phyloP scores from a whole-genome alignment of 1,140 invertebrate genomes.

The Lethocerus indicus region DNA sequence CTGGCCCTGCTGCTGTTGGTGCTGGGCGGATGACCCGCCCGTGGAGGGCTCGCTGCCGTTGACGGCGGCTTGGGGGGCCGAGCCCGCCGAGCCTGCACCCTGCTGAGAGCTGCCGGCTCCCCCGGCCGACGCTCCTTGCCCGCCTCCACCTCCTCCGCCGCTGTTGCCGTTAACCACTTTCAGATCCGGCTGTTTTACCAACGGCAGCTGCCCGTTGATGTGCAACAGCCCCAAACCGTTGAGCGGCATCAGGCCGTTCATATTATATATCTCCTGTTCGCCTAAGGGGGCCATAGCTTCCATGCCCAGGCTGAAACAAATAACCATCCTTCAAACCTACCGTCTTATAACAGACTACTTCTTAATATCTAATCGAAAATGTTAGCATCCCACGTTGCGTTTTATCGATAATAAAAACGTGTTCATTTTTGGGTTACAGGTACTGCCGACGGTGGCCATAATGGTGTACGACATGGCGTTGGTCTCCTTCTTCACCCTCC shows the following conservation, averaged over 20 bases:
- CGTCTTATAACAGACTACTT: too few relatives aligned
- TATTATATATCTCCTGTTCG: conserved; percentile 19
- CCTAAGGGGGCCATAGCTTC: conserved; percentile 19
- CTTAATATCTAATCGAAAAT: background rate
- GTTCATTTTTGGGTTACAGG: background rate
- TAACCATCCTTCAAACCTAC: too few relatives aligned
- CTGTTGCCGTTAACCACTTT: conserved; percentile 7
- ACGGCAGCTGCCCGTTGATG: conserved; percentile 16
- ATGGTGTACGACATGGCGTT: background rate
- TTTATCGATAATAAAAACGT: background rate
- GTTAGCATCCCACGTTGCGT: background rate
- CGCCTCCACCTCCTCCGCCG: conserved; percentile 8
- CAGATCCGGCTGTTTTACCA: conserved; percentile 12
- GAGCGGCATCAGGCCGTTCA: conserved; percentile 16
- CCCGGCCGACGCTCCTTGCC: conserved; percentile 7
- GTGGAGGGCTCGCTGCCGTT: conserved; percentile 2
- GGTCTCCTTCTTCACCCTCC: background rate
- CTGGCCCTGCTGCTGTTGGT: conserved; percentile 22
- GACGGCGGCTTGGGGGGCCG: conserved; percentile 1
- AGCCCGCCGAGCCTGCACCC: background rate
- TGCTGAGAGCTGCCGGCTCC: conserved; percentile 1
- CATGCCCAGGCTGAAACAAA: conserved; percentile 20
- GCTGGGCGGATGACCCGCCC: background rate
- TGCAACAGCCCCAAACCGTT: conserved; percentile 16
- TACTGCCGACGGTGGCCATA: background rate